Evolutionary conservation across 2,797 vertebrate genomes (phyloP), one percentile per base, ranked within the genome.

Genomic region (Danionella dracula): DNA sequence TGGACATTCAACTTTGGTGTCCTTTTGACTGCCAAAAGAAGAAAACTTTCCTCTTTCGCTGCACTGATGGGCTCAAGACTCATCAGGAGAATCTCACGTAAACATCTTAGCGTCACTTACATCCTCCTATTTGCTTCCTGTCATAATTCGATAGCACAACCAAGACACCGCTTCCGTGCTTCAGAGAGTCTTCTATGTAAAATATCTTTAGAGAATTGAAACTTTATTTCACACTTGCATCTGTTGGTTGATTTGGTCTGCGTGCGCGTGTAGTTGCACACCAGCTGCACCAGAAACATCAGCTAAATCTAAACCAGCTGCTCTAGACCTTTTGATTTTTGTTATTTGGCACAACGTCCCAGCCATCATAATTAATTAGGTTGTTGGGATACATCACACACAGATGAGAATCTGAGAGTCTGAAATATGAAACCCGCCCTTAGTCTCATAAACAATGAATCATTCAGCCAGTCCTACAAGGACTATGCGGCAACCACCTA

Each of bases 81-180:
- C n/a, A n/a, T n/a, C n/a, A n/a, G n/a, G n/a, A n/a, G n/a, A n/a
- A n/a, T n/a, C n/a, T n/a, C n/a, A n/a, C n/a, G n/a, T n/a, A n/a
- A n/a, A n/a, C n/a, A n/a, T n/a, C n/a, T n/a, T n/a, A n/a, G n/a
- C n/a, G n/a, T n/a, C n/a, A n/a, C n/a, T n/a, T n/a, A n/a, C n/a
- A n/a, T n/a, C n/a, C n/a, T n/a, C n/a, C n/a, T n/a, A n/a, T 42
- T 27, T 54, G n/a, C 31, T 45, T 54, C 61, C 44, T 2, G 44
- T 54, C 16, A 4, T n/a, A 27, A 29, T 42, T 51, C 13, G 37
- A 51, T 65, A 19, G 44, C 50, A 35, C 4, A 13, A 16, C 9
- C 17, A 9, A n/a, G 23, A 27, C 9, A 38, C n/a, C n/a, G 9
- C 2, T 19, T 16, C 20, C 23, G 8, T 27, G 6, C 37, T n/a